Evolutionary conservation across 2,888 invertebrate genomes (phyloP), one percentile per base, ranked within the genome.

Genomic region (Dryocosmus kuriphilus): DNA sequence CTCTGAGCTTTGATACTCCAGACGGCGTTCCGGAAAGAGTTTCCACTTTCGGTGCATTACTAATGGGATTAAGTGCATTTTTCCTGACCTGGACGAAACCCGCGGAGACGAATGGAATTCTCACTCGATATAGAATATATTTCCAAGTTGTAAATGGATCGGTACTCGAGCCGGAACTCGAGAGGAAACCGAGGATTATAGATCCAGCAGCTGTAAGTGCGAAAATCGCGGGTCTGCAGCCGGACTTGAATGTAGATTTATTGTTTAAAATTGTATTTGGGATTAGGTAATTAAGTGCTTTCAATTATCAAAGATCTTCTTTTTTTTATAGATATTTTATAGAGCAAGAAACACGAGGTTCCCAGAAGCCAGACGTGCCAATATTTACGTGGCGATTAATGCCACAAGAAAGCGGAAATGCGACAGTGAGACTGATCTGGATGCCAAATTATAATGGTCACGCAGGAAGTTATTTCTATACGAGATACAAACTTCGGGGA

Each of bases 21-120:
- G 98, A 98, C 94, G 98, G 98, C 87, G 95, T 95, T 75, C 98
- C 98, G 0, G 98, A 98, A 5, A 95, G 97, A 0, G 97, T 98
- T 41, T 94, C 96, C 80, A 94, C 94, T 4, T 93, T 98, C 83
- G 96, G 96, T 87, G 98, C 96, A 0, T 95, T 95, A 85, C 97
- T 97, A 0, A 94, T 98, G 88, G 98, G 98, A 5, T 96, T 97
- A 0, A 97, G 97, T 0, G 97, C 98, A 0, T 95, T 99, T 90
- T 94, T 96, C 82, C 92, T 99, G n/a, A 94, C 94, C 41, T 99
- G 99, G 99, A 96, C 96, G 88, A 95, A 95, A 87, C 99, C 99
- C 0, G 94, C 96, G 61, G 96, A 97, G 89, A 95, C 97, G 14
- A 99, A 99, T 92, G 99, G 99, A 35, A 94, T 95, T 78, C 92